Evolutionary conservation across 1,140 invertebrate genomes (phyloP), one percentile per base, ranked within the genome.

Genomic region (Whitmania pigra): DNA sequence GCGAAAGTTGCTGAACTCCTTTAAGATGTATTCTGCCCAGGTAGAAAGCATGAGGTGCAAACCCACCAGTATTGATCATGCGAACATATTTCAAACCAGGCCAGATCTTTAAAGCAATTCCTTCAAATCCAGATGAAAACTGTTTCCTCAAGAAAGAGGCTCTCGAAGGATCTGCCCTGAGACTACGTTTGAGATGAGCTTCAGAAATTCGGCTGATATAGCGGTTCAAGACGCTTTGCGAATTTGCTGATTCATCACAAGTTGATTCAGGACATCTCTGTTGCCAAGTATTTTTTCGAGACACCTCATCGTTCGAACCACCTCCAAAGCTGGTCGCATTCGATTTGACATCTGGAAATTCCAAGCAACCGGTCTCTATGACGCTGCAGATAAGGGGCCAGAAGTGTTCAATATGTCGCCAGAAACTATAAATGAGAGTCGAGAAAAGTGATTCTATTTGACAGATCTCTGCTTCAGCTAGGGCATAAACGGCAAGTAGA

Each of bases 401-500:
- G 57, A 69, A 49, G 20, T 40, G 22, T 20, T 72, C 55, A 20
- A 74, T 53, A 69, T 55, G 66, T 15, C 53, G 7, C 71, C 60
- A 72, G 29, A 74, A 74, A 29, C 70, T 53, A 49, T 73, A 74
- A 43, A 74, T 66, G 13, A 73, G 29, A 4, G 71, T 69, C n/a
- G 71, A 74, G 20, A 74, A 54, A 18, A 74, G 29, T 22, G 73
- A 57, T 49, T 74, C 73, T 18, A 74, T 73, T 25, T 69, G 73
- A 36, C 71, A 53, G 22, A 74, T 60, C 53, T 74, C 73, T 20
- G 20, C n/a, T 18, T 73, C 71, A 25, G 25, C 18, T 9, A 73
- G 53, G 6, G 53, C 67, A 36, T 57, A 72, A 13, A 74, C 66
- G 25, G 73, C 71, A 53, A 71, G 69, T 6, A 67, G 36, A 68